Evolutionary conservation across 2,888 invertebrate species (phyloP).

Genomic region (Galerucella nymphaeae): DNA sequence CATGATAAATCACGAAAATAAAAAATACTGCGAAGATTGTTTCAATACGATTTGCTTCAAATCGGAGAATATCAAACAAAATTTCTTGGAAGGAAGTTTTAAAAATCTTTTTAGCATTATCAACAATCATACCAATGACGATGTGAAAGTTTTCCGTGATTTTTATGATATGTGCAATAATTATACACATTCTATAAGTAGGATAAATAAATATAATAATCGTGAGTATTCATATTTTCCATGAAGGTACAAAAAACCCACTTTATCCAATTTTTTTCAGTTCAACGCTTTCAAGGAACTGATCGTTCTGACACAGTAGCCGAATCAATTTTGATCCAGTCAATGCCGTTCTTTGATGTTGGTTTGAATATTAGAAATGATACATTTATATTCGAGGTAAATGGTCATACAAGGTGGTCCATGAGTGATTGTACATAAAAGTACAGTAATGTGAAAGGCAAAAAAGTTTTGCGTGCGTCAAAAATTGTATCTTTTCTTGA

Average conservation of each 20-base stretch:
- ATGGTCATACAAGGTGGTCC: too few relatives aligned
- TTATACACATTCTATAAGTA: constrained; percentile 15
- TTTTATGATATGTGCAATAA: constrained; percentile 29
- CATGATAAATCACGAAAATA: constrained; percentile 28
- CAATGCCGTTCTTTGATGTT: constrained; percentile 37
- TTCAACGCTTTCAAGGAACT: constrained; percentile 11
- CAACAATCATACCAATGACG: constrained; percentile 9
- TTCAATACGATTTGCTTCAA: constrained; percentile 31
- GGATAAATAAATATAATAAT: constrained; percentile 13
- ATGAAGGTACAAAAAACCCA: too few relatives aligned
- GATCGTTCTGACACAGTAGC: constrained; percentile 16
- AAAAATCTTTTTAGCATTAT: constrained; percentile 12
- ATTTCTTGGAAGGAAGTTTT: constrained; percentile 22
- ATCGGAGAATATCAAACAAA: background rate
- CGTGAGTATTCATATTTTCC: constrained; percentile 17
- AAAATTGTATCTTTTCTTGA: too few relatives aligned
- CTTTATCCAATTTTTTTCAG: background rate
- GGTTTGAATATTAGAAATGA: constrained; percentile 26
- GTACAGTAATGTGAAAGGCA: too few relatives aligned
- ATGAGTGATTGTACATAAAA: too few relatives aligned
- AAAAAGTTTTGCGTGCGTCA: too few relatives aligned
- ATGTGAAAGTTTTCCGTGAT: constrained; percentile 14
- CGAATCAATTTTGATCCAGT: constrained; percentile 25
- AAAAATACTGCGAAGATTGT: constrained; percentile 27
- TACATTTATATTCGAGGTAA: constrained; percentile 32